phyloP scores from a whole-genome alignment of 2,888 invertebrate species.

The Epinotia brunnichana region DNA sequence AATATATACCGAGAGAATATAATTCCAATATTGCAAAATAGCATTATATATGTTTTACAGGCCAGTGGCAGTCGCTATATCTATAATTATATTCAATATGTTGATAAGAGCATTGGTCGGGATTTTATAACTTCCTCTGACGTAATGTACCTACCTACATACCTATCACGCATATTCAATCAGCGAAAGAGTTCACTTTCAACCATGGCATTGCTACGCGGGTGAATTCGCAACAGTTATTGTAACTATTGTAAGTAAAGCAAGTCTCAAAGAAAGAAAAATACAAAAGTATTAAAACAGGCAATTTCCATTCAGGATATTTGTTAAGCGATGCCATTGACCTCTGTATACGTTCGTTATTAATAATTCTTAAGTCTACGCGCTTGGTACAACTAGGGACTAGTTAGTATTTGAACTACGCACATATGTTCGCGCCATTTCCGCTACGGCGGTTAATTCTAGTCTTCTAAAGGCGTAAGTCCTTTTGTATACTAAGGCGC shows the following conservation, averaged over 20 bases:
- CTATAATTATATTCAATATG: conserved; percentile 11
- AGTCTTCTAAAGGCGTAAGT: conserved; percentile 8
- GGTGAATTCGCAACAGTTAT: background rate
- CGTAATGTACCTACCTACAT: conserved; percentile 8
- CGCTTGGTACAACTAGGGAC: conserved; percentile 19
- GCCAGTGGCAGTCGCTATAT: background rate
- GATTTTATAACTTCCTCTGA: conserved; percentile 29
- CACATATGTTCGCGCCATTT: conserved; percentile 26
- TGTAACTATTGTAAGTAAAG: background rate
- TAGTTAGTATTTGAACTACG: conserved; percentile 31
- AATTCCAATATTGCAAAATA: conserved; percentile 3
- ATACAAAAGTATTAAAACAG: conserved; percentile 11
- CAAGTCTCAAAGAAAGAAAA: background rate
- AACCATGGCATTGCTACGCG: background rate
- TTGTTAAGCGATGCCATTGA: conserved; percentile 37
- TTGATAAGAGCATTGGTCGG: conserved; percentile 13
- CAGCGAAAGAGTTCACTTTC: background rate
- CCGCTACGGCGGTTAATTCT: conserved; percentile 10
- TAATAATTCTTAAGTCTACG: conserved; percentile 20
- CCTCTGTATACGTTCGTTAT: conserved; percentile 20
- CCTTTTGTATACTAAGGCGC: conserved; percentile 5
- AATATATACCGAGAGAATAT: background rate
- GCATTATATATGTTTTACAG: background rate
- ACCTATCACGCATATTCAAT: background rate
- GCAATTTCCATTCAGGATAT: conserved; percentile 39